phyloP scores from a whole-genome alignment of 1,140 invertebrate species.

The Chelonus insularis region DNA sequence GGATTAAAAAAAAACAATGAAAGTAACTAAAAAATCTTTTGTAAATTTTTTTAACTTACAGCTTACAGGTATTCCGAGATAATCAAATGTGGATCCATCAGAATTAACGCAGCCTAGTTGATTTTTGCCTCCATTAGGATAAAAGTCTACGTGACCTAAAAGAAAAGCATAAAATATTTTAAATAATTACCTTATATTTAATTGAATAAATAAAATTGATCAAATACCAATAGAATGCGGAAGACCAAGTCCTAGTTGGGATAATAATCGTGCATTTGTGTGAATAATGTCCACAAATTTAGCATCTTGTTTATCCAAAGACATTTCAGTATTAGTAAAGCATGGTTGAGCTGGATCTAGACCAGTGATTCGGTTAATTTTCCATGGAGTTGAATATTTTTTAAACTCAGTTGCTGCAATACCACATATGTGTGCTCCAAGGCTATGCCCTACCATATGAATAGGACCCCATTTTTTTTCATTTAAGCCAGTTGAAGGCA shows the following conservation, averaged over 20 bases:
- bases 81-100: slow-evolving; percentile 46
- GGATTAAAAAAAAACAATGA: neutral
- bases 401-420: slow-evolving; percentile 61
- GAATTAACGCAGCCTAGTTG: slow-evolving; percentile 61
- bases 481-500: neutral
- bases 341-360: slow-evolving; percentile 70
- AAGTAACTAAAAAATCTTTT: no score
- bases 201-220: no score
- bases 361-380: slow-evolving; percentile 56
- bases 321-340: slow-evolving; percentile 57
- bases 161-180: no score
- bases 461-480: slow-evolving; percentile 44
- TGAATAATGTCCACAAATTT: slow-evolving; percentile 74
- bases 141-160: slow-evolving; percentile 72
- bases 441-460: slow-evolving; percentile 66
- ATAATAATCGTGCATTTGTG: slow-evolving; percentile 61
- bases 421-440: slow-evolving; percentile 67
- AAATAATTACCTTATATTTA: no score
- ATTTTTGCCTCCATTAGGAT: slow-evolving; percentile 69
- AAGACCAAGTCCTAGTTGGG: slow-evolving; percentile 62
- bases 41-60: no score
- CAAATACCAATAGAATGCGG: slow-evolving; percentile 59
- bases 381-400: slow-evolving; percentile 41
- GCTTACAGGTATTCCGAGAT: slow-evolving; percentile 42
- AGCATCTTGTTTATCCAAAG: slow-evolving; percentile 64